Evolutionary conservation across 2,113 vertebrate species (phyloP).

Genomic region (Pomatostomus ruficeps): DNA sequence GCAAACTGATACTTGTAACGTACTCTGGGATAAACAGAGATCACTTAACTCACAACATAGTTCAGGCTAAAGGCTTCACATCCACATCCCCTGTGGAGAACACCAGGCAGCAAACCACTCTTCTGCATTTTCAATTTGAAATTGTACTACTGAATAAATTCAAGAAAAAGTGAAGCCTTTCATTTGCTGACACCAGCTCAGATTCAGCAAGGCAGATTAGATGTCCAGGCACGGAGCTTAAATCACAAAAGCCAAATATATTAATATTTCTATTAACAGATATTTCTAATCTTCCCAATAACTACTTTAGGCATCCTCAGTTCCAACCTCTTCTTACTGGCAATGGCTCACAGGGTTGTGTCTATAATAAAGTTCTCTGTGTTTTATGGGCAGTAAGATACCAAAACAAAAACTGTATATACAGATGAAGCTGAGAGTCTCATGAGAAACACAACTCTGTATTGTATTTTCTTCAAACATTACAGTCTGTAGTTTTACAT

Average conservation of each 20-base stretch:
- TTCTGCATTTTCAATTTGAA: background rate
- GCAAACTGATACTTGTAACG: background rate
- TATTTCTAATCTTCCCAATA: slow-evolving; percentile 45
- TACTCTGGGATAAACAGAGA: background rate
- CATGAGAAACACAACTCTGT: background rate
- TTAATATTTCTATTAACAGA: background rate
- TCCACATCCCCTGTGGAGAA: background rate
- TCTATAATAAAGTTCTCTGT: background rate
- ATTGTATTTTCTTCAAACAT: background rate
- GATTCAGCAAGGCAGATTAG: background rate
- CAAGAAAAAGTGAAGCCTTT: background rate
- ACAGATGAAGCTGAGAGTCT: background rate
- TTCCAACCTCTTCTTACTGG: background rate
- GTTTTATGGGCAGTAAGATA: background rate
- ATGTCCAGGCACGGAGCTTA: background rate
- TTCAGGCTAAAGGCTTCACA: background rate
- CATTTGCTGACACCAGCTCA: background rate
- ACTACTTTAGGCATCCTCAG: slow-evolving; percentile 6
- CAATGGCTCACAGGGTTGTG: background rate
- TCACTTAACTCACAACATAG: background rate
- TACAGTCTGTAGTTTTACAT: background rate
- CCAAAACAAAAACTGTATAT: background rate
- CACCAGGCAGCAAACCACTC: background rate
- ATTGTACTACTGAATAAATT: background rate
- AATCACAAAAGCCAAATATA: background rate